A percentile compares a stretch with the other conserved stretches of the same genome.
These are phyloP conservation scores for Mnemiopsis leidyi DNA, from an alignment of 37 sponge, comb jelly and placozoan genomes.

Conservation along the genomic window DNA sequence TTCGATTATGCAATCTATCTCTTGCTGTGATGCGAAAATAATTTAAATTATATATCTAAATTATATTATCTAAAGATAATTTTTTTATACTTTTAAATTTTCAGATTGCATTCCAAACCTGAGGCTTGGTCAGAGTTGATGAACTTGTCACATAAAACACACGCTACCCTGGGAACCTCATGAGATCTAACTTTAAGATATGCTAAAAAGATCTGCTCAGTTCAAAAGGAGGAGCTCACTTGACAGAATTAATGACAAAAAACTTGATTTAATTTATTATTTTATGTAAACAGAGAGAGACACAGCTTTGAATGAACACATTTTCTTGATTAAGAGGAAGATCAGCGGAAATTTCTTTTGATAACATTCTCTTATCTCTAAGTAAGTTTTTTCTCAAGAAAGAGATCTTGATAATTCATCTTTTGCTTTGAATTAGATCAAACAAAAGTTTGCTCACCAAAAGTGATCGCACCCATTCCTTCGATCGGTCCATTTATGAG, in stretches of 20 bases:
- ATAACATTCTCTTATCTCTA: neutral
- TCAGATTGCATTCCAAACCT: conserved; percentile 28
- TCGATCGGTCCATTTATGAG: neutral
- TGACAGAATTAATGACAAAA: neutral
- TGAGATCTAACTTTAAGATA: no score
- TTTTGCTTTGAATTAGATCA: no score
- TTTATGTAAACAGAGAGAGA: neutral
- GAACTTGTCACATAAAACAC: neutral
- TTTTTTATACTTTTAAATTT: no score
- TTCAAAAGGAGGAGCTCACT: neutral
- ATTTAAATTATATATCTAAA: no score
- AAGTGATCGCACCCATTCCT: neutral
- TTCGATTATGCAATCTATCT: no score
- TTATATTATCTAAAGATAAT: no score
- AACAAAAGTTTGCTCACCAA: no score
- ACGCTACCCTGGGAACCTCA: neutral
- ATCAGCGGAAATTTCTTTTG: no score
- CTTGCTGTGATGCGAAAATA: no score
- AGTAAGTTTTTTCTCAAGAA: neutral
- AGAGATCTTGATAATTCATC: neutral
- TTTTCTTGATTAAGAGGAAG: no score
- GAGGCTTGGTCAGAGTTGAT: neutral
- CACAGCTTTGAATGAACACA: no score
- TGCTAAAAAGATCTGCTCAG: neutral
- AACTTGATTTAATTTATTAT: conserved; percentile 13